Percentiles rank a stretch among this genome's conserved stretches.
Evolutionary conservation across 2,888 invertebrate genomes (phyloP).

Genomic region (Melieria omissa): DNA sequence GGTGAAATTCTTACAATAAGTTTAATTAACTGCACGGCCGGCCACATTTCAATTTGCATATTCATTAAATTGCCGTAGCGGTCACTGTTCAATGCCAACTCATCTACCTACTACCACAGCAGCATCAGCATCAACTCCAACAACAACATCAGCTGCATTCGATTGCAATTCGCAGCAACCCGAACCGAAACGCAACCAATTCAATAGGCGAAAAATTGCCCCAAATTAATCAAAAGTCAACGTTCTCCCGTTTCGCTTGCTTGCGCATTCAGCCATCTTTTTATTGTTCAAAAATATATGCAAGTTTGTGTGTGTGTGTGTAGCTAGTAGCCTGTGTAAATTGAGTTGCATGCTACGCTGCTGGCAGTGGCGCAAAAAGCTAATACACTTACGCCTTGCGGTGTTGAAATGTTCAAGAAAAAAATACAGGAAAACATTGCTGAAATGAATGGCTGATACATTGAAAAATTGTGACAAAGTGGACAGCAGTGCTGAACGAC

Average conservation of each 20-base stretch:
- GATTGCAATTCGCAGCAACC: background rate
- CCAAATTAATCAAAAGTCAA: conserved; percentile 30
- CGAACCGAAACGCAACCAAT: background rate
- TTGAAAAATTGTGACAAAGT: conserved; percentile 46
- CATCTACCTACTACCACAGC: too few relatives aligned
- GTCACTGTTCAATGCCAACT: too few relatives aligned
- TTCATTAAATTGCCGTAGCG: conserved; percentile 11
- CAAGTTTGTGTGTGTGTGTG: too few relatives aligned
- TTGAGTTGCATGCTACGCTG: too few relatives aligned
- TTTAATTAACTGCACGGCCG: background rate
- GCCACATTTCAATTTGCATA: conserved; percentile 5
- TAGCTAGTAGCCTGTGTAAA: too few relatives aligned
- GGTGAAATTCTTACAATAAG: background rate
- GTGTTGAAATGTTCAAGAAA: conserved; percentile 37
- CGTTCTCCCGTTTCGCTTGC: background rate
- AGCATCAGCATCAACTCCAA: background rate
- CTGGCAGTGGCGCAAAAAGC: background rate
- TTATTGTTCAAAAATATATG: too few relatives aligned
- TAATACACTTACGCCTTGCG: conserved; percentile 37
- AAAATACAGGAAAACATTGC: background rate
- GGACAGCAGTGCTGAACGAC: background rate
- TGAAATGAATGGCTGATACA: conserved; percentile 31
- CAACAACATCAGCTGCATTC: background rate
- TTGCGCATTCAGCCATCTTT: too few relatives aligned
- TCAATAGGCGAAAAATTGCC: conserved; percentile 27